phyloP scores from a whole-genome alignment of 2,888 invertebrate genomes.

The Osedax frankpressi region DNA sequence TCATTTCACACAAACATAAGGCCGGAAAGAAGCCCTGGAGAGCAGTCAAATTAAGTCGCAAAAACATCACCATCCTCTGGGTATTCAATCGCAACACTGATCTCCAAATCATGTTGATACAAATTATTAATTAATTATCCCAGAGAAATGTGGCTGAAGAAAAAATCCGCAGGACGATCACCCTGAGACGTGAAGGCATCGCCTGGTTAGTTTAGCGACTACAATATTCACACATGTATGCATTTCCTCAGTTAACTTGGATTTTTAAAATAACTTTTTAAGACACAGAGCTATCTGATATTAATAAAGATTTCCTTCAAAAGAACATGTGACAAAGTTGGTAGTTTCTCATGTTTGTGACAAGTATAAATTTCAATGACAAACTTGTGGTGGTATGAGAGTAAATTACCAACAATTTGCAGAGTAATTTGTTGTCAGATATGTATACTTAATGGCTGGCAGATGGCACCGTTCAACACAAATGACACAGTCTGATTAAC shows the following conservation, averaged over 20 bases:
- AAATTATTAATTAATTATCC: conserved; percentile 5
- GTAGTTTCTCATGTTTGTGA: background rate
- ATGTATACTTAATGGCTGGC: background rate
- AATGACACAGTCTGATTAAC: background rate
- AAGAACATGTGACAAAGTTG: background rate
- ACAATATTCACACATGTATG: background rate
- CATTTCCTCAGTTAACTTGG: background rate
- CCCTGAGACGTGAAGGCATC: background rate
- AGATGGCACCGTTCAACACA: background rate
- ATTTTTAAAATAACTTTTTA: background rate
- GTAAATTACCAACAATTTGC: background rate
- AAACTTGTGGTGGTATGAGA: background rate
- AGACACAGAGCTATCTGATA: background rate
- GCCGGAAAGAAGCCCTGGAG: conserved; percentile 2
- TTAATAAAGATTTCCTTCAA: background rate
- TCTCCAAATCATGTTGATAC: background rate
- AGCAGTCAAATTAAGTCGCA: conserved; percentile 5
- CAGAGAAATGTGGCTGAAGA: conserved; percentile 1
- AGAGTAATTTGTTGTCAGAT: background rate
- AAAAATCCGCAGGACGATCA: background rate
- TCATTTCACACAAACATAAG: background rate
- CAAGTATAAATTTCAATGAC: background rate
- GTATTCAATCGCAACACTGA: conserved; percentile 6
- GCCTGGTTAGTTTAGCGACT: background rate
- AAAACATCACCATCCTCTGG: conserved; percentile 5